Percentiles rank a stretch among this genome's conserved stretches.
These are phyloP conservation scores for Ancistrus triradiatus DNA, from an alignment of 2,113 vertebrate species.

Conservation along the genomic window DNA sequence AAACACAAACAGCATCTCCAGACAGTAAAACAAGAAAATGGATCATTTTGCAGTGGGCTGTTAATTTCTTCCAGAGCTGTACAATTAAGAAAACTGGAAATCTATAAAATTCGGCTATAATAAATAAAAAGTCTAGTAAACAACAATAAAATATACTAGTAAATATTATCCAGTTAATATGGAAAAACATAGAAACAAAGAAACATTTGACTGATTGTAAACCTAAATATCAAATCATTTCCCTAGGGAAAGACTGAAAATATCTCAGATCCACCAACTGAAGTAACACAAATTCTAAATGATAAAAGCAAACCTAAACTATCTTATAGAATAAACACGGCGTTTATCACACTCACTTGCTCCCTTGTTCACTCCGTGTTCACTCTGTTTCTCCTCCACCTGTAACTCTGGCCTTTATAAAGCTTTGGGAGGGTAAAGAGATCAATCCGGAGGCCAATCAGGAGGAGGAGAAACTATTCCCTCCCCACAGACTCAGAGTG, in stretches of 20 bases:
- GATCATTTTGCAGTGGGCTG: too few relatives aligned
- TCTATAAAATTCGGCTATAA: too few relatives aligned
- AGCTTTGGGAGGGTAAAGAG: constrained; percentile 18
- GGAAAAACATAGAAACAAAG: too few relatives aligned
- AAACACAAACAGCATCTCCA: too few relatives aligned
- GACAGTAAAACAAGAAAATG: too few relatives aligned
- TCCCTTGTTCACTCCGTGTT: not conserved
- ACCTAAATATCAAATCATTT: too few relatives aligned
- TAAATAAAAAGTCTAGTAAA: too few relatives aligned
- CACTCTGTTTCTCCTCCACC: not conserved
- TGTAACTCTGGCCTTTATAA: constrained; percentile 25
- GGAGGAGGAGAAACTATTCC: constrained; percentile 2
- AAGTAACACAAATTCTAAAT: not conserved
- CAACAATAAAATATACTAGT: too few relatives aligned
- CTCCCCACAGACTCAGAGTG: not conserved
- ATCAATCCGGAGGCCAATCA: constrained; percentile 37
- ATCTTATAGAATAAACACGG: not conserved
- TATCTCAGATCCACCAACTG: not conserved
- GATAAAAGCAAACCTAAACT: not conserved
- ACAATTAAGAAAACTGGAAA: too few relatives aligned
- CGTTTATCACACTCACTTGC: not conserved
- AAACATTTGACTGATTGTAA: too few relatives aligned
- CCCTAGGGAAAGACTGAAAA: not conserved
- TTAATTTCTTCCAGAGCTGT: too few relatives aligned
- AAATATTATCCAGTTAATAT: too few relatives aligned